A percentile compares a stretch with the other conserved stretches of the same genome.
Conservation (phyloP, 2,113 vertebrate genomes). For the Solea senegalensis region DNA sequence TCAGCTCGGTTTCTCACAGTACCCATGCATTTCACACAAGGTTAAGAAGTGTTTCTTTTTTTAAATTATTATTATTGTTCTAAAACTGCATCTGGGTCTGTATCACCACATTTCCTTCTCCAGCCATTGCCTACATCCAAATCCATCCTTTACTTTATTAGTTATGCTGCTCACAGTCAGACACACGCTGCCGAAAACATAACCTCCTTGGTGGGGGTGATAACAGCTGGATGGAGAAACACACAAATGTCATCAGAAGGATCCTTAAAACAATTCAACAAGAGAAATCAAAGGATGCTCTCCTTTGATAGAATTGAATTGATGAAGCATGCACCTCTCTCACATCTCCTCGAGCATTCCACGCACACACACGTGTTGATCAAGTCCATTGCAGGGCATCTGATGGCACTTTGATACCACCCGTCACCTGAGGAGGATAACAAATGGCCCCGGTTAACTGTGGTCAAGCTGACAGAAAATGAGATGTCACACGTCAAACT, state of each 20-base stretch:
- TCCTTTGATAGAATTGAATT: background rate
- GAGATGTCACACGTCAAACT: background rate
- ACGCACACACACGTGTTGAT: background rate
- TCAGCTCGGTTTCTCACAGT: too few relatives aligned
- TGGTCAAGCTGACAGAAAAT: background rate
- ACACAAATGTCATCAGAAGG: background rate
- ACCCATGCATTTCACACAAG: too few relatives aligned
- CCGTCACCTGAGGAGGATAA: slow-evolving; percentile 11
- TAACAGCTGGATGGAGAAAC: background rate
- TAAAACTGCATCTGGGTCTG: too few relatives aligned
- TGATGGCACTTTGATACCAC: background rate
- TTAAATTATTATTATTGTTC: too few relatives aligned
- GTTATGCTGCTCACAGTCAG: too few relatives aligned
- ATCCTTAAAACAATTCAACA: background rate
- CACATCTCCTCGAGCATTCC: slow-evolving; percentile 10
- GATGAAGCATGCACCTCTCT: background rate
- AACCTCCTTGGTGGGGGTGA: background rate
- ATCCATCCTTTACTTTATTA: too few relatives aligned
- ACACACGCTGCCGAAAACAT: background rate
- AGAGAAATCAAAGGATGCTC: slow-evolving; percentile 4
- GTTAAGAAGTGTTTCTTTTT: too few relatives aligned
- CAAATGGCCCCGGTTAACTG: slow-evolving; percentile 17
- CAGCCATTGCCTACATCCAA: too few relatives aligned
- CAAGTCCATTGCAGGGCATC: background rate
- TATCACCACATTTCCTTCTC: too few relatives aligned